Percentiles rank a stretch among this genome's conserved stretches.
phyloP scores from a whole-genome alignment of 1,140 invertebrate species.

The Teleogryllus occipitalis region DNA sequence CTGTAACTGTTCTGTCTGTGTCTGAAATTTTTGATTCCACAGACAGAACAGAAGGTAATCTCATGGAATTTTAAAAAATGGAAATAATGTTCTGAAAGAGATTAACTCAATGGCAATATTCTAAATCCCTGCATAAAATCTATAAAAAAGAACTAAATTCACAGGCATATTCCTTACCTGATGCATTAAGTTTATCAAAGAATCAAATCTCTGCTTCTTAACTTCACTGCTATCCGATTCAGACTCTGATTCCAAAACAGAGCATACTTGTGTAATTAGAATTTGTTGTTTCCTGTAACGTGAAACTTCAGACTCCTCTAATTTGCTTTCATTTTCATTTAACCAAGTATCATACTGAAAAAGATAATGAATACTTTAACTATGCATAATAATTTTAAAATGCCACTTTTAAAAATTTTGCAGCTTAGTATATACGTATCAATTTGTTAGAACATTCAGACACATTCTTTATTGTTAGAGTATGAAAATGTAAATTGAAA shows the following conservation, averaged over 20 bases:
- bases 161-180: slow-evolving; percentile 42
- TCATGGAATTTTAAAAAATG: too few relatives aligned
- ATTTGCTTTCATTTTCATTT: slow-evolving; percentile 58
- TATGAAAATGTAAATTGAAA: too few relatives aligned
- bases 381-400: too few relatives aligned
- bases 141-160: neutral
- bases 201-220: slow-evolving; percentile 69
- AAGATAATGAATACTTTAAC: slow-evolving; percentile 25
- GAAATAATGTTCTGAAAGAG: too few relatives aligned
- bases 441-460: too few relatives aligned
- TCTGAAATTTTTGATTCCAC: too few relatives aligned
- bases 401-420: too few relatives aligned
- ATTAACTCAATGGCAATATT: neutral
- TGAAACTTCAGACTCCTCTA: slow-evolving; percentile 52
- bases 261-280: slow-evolving; percentile 64
- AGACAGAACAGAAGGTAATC: too few relatives aligned
- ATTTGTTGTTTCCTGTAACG: slow-evolving; percentile 67
- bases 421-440: too few relatives aligned
- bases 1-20: too few relatives aligned
- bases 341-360: slow-evolving; percentile 79
- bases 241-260: slow-evolving; percentile 66
- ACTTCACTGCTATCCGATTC: slow-evolving; percentile 58
- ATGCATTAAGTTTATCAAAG: slow-evolving; percentile 71
- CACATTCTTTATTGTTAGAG: too few relatives aligned
- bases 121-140: too few relatives aligned